Evolutionary conservation across 53 echinoderm and acorn worm genomes (phyloP), one percentile per base, ranked within the genome.

Genomic region (Stichopus horrens): DNA sequence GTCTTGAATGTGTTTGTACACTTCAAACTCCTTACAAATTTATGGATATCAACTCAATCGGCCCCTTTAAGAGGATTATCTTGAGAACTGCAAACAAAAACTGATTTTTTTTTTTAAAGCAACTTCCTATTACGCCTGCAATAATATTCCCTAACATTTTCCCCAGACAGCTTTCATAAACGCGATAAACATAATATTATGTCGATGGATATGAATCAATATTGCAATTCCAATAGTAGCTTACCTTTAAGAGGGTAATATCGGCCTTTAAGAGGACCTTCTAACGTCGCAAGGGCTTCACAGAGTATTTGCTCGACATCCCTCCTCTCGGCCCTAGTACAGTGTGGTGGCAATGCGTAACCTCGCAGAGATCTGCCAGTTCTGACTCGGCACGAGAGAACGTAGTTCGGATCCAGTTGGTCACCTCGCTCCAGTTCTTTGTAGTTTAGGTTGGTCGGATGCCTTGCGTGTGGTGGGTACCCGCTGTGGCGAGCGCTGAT

Each of bases 211-310:
- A 1, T 37, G 37, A 37, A 37, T 37, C 37, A 37, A 37, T 37
- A 37, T 37, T 37, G 37, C 37, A 37, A 37, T 37, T 37, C 37
- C 37, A 37, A 71, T n/a, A 16, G 7, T 18, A 18, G 5, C 92
- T 93, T 93, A 67, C 96, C 94, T 23, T 91, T 93, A 5, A 96
- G 90, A 10, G 97, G 94, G 73, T 95, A 96, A 91, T 96, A 96
- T 51, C 89, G 84, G 23, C 97, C 95, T 74, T 86, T 93, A 9
- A 95, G 83, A 23, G 93, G 91, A 14, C 95, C 93, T 60, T 89
- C 88, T 58, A 95, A 90, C 9, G 90, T 76, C 20, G 88, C 90
- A 20, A 96, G 89, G 19, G 97, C 97, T 18, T 95, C 93, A 0
- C 74, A 68, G 23, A 85, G 60, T 75, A 96, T 86, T 58, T 88